Base-by-base conservation (phyloP, 1,140 invertebrate genomes). In the Anastatus disparis region DNA sequence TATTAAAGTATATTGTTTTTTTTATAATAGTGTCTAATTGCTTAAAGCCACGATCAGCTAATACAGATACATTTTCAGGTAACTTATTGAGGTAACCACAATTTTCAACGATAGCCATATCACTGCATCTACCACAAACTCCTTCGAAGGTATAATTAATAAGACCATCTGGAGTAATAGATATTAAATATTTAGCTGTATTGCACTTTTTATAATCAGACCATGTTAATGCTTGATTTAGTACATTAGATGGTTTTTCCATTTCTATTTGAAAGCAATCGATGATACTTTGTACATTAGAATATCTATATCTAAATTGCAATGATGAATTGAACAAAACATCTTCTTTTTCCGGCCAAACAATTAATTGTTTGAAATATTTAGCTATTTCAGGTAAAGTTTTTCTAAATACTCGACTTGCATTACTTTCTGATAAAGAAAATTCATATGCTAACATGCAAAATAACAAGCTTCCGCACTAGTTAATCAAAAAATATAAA, bases 121-220 rank as follows among this genome's bases (percentile, higher is more conserved):
- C 84, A 75, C 3, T 67, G 66, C 22, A 75, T 77, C 83, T 76
- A 13, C 86, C 84, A 50, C 79, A 81, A 78, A 72, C 86, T 0
- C 81, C 82, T 55, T 69, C 35, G 7, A 84, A 87, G 64, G 82
- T 78, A n/a, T n/a, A n/a, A n/a, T n/a, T n/a, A n/a, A n/a, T n/a
- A n/a, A n/a, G n/a, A n/a, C n/a, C n/a, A n/a, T 85, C 74, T 20
- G 83, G 84, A 55, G 83, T 87, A 50, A 70, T 80, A 27, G 79
- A 82, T 56, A 87, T 74, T 22, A 86, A 74, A 79, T 86, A 87
- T 71, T 87, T 87, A n/a, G 85, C 72, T 22, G 82, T 86, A 68
- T 86, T 84, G 24, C 68, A 72, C 71, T 84, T 84, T 74, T 85
- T 85, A 70, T 85, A 86, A 1, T 84, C 77, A 13, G 83, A 84